A percentile compares a stretch with the other conserved stretches of the same genome.
Conservation (phyloP, 2,797 vertebrate species). For the Chaunax sp. region DNA sequence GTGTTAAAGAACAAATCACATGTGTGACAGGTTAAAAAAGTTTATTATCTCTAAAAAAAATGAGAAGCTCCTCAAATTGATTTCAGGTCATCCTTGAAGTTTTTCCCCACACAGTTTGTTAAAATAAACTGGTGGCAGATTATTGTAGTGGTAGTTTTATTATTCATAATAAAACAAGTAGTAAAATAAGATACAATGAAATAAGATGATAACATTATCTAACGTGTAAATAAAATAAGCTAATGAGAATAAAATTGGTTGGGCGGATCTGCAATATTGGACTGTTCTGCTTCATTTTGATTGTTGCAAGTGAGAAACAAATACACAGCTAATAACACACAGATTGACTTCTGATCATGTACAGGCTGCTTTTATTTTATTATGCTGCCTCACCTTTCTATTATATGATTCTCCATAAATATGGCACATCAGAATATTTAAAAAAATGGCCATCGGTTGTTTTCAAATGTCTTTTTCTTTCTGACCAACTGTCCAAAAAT, state of each 20-base stretch:
- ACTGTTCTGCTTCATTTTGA: neutral
- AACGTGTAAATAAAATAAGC: neutral
- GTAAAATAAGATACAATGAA: no score
- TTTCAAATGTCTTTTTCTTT: neutral
- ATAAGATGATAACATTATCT: no score
- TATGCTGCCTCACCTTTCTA: neutral
- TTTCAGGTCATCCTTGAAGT: neutral
- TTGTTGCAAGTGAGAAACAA: conserved; percentile 9
- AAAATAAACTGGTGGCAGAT: conserved; percentile 1
- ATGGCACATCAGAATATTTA: no score
- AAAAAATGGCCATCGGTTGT: no score
- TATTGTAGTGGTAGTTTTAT: conserved; percentile 23
- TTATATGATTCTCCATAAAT: no score
- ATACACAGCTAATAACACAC: conserved; percentile 13
- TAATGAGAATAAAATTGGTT: conserved; percentile 28
- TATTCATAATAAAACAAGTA: neutral
- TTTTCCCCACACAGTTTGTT: no score
- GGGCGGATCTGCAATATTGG: conserved; percentile 11
- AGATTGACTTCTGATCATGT: neutral
- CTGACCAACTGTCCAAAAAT: neutral
- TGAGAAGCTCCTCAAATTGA: conserved; percentile 30
- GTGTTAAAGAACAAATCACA: no score
- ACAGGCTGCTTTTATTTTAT: conserved; percentile 6
- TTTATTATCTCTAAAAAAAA: neutral
- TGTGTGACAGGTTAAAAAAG: conserved; percentile 27